Evolutionary conservation across 92 coral and sea anemone genomes (phyloP).

Genomic region (Isaurus tuberculatus): DNA sequence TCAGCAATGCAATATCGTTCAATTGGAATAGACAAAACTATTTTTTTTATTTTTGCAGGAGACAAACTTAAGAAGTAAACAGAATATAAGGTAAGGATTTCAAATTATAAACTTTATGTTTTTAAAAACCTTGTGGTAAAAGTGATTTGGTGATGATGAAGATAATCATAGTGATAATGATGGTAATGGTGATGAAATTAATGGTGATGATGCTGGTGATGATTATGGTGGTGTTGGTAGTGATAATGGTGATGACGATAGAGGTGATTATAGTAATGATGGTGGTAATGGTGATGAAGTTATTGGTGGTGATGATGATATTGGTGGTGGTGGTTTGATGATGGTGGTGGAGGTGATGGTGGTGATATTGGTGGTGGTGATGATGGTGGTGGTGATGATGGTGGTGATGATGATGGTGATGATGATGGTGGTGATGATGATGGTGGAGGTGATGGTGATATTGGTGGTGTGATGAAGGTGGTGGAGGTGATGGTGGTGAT

Average conservation of each 20-base stretch:
- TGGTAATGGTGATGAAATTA: neutral
- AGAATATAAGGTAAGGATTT: neutral
- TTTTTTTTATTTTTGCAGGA: constrained; percentile 8
- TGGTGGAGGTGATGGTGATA: too few relatives aligned
- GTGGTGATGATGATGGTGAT: too few relatives aligned
- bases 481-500: too few relatives aligned
- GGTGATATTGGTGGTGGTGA: neutral
- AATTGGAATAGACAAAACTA: neutral
- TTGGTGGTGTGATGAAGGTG: too few relatives aligned
- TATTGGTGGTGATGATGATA: too few relatives aligned
- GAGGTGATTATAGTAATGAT: neutral
- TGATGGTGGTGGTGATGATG: too few relatives aligned
- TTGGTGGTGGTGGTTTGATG: too few relatives aligned
- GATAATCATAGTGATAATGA: too few relatives aligned
- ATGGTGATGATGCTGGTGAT: neutral
- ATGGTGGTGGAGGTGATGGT: neutral
- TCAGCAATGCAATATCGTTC: neutral
- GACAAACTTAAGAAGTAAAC: constrained; percentile 18
- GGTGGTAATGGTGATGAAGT: neutral
- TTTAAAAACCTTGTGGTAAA: too few relatives aligned
- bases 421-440: neutral
- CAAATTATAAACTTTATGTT: too few relatives aligned
- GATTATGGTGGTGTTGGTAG: neutral
- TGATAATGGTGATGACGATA: neutral
- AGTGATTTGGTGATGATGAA: too few relatives aligned